Evolutionary conservation across 2,888 invertebrate species (phyloP).

Genomic region (Epistrophe eligans): DNA sequence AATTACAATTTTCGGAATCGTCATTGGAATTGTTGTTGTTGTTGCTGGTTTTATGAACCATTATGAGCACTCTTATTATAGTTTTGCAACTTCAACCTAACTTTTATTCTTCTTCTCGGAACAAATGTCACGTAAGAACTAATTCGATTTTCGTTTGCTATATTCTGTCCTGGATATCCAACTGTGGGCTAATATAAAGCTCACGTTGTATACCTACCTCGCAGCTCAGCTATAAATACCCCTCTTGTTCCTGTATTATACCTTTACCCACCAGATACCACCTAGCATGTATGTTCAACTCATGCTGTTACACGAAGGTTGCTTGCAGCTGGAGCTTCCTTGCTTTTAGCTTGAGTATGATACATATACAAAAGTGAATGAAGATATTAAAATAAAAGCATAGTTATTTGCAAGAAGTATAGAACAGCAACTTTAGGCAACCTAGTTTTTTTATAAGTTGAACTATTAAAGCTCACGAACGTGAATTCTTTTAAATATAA

Average conservation of each 20-base stretch:
- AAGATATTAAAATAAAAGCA: slow-evolving; percentile 60
- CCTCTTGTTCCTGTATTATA: background rate
- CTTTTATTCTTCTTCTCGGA: slow-evolving; percentile 57
- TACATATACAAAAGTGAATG: slow-evolving; percentile 15
- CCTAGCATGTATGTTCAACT: slow-evolving; percentile 51
- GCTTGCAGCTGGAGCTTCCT: slow-evolving; percentile 39
- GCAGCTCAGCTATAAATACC: slow-evolving; percentile 55
- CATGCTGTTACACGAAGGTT: slow-evolving; percentile 65
- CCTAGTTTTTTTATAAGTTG: slow-evolving; percentile 60
- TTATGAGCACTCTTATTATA: slow-evolving; percentile 16
- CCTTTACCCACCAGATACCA: background rate
- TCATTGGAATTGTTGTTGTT: slow-evolving; percentile 30
- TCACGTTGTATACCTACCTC: slow-evolving; percentile 33
- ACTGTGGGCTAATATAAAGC: slow-evolving; percentile 58
- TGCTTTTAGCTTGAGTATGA: background rate
- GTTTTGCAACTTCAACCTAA: slow-evolving; percentile 17
- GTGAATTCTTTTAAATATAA: slow-evolving; percentile 30
- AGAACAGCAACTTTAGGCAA: slow-evolving; percentile 64
- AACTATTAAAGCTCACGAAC: slow-evolving; percentile 74
- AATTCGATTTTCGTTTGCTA: slow-evolving; percentile 67
- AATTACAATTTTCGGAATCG: slow-evolving; percentile 33
- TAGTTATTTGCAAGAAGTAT: slow-evolving; percentile 35
- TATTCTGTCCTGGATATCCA: slow-evolving; percentile 58
- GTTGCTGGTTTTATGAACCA: slow-evolving; percentile 47
- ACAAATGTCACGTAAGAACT: slow-evolving; percentile 74